Conservation (phyloP, 2,888 invertebrate genomes). For the Drosophila limbata region DNA sequence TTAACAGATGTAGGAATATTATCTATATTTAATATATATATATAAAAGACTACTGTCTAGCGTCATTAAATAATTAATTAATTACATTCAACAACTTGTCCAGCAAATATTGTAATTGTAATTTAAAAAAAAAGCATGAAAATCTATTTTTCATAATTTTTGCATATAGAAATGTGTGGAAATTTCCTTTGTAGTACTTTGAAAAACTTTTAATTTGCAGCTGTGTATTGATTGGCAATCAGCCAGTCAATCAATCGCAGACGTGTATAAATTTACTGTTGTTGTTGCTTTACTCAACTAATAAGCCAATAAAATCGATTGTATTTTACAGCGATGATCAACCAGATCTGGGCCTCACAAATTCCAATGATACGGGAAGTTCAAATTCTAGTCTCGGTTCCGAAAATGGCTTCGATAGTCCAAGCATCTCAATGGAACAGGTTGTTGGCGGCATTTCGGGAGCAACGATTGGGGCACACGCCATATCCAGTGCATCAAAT, state of each 20-base stretch:
- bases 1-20: neutral
- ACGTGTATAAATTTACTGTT: neutral
- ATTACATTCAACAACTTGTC: neutral
- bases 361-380: constrained; percentile 89
- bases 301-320: neutral
- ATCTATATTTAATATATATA: too few species aligned
- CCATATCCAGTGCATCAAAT: constrained; percentile 37
- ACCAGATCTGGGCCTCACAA: constrained; percentile 87
- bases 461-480: constrained; percentile 42
- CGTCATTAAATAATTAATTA: neutral
- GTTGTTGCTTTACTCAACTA: neutral
- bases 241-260: neutral
- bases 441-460: constrained; percentile 84
- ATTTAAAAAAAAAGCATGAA: neutral
- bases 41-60: neutral
- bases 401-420: constrained; percentile 89
- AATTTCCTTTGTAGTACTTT: neutral
- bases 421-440: constrained; percentile 90
- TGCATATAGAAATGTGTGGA: neutral
- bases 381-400: constrained; percentile 87
- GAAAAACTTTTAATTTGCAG: constrained; percentile 5
- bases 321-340: constrained; percentile 88
- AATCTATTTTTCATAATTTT: neutral
- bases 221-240: constrained; percentile 21
- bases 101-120: neutral